These are phyloP conservation scores for Hephaestus fuliginosus DNA, from an alignment of 2,797 vertebrate species.

Conservation along the genomic window DNA sequence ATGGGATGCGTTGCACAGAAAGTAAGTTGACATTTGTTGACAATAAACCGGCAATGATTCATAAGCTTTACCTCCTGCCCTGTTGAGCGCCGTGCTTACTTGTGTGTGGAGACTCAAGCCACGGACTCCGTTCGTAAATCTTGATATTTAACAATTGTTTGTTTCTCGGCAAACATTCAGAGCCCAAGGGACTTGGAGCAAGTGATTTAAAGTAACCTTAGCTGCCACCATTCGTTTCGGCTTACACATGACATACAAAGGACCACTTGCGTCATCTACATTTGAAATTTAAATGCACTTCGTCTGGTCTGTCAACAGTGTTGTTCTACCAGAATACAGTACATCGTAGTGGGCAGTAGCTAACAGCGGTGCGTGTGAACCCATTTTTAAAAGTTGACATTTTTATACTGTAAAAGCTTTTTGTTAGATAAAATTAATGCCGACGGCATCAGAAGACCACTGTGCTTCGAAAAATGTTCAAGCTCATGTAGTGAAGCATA, in stretches of 20 bases:
- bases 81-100: conserved; percentile 47
- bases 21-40: conserved; percentile 80
- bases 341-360: not conserved
- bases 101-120: conserved; percentile 23
- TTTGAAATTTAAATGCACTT: conserved; percentile 35
- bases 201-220: not conserved
- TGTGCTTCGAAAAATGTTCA: not conserved
- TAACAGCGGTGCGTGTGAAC: not conserved
- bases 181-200: not conserved
- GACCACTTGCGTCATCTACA: not conserved
- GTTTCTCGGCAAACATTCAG: conserved; percentile 2
- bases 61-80: conserved; percentile 48
- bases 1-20: conserved; percentile 85
- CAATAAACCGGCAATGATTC: conserved; percentile 41
- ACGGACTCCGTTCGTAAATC: conserved; percentile 42
- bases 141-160: conserved; percentile 46
- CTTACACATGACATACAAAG: not conserved
- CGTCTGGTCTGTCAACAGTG: conserved; percentile 3
- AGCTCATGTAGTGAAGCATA: not conserved
- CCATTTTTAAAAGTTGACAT: conserved; percentile 9
- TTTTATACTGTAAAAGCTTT: not conserved
- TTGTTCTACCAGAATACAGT: conserved; percentile 4
- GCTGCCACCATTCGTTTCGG: conserved; percentile 33
- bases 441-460: conserved; percentile 5
- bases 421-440: conserved; percentile 11